phyloP scores from a whole-genome alignment of 2,113 vertebrate species.

The Hipposideros armiger region DNA sequence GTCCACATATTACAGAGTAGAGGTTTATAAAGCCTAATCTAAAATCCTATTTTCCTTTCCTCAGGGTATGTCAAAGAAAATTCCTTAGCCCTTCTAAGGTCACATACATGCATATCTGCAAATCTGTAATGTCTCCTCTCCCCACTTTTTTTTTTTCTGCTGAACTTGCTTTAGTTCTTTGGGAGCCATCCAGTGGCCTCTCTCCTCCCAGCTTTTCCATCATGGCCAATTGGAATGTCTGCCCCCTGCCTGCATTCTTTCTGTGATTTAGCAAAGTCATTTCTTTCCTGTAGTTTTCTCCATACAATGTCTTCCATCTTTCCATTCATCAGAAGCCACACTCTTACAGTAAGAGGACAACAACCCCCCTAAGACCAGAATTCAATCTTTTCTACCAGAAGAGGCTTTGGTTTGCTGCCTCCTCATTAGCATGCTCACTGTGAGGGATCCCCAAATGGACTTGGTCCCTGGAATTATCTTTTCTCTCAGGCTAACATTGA shows the following conservation, averaged over 20 bases:
- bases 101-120: neutral
- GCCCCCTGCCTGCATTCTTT: neutral
- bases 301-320: neutral
- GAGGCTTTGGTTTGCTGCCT: neutral
- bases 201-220: neutral
- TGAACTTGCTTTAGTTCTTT: neutral
- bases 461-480: neutral
- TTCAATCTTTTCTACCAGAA: neutral
- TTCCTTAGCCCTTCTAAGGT: constrained; percentile 33
- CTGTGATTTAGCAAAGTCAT: neutral
- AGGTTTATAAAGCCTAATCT: constrained; percentile 64
- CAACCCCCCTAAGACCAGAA: neutral
- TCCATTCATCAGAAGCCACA: neutral
- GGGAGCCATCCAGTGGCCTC: neutral
- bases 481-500: neutral
- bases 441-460: neutral
- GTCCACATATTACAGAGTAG: constrained; percentile 54
- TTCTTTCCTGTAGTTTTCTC: neutral
- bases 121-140: neutral
- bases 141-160: neutral
- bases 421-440: neutral
- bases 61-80: constrained; percentile 59
- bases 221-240: neutral
- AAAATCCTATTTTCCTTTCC: constrained; percentile 65
- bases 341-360: neutral